A percentile compares a stretch with the other conserved stretches of the same genome.
These are phyloP conservation scores for Baryphthengus martii DNA, from an alignment of 2,113 vertebrate genomes.

Conservation along the genomic window DNA sequence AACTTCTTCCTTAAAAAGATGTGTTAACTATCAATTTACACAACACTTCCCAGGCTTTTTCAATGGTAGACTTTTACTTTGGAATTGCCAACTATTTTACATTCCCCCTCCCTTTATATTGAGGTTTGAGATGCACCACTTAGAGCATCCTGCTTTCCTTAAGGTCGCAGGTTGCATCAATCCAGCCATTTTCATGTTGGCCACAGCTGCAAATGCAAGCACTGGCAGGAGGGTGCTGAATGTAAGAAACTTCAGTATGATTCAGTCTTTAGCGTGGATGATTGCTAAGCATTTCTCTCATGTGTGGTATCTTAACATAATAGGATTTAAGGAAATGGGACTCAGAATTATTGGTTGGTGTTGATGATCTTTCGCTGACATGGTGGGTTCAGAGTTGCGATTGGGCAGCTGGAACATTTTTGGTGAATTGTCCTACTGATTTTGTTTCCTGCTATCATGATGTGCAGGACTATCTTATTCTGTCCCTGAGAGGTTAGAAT, in stretches of 20 bases:
- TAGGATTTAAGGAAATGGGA: not conserved
- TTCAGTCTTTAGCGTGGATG: not conserved
- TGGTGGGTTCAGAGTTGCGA: not conserved
- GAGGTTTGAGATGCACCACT: not conserved
- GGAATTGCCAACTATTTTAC: not conserved
- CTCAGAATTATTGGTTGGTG: not conserved
- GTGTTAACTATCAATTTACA: not conserved
- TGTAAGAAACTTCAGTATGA: not conserved
- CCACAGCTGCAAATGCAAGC: not conserved
- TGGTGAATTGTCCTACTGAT: not conserved
- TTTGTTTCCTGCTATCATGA: not conserved
- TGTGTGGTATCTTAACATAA: not conserved
- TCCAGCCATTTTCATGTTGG: not conserved
- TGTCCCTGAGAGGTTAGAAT: not conserved
- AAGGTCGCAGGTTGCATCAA: not conserved
- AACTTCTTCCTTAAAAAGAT: not conserved
- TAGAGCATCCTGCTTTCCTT: not conserved
- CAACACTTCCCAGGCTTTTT: not conserved
- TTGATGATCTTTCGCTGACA: not conserved
- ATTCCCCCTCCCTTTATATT: not conserved
- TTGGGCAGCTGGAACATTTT: not conserved
- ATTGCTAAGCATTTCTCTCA: not conserved
- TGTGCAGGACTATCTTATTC: not conserved
- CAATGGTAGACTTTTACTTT: not conserved
- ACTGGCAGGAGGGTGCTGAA: not conserved